These are phyloP conservation scores for Silurus glanis DNA, from an alignment of 2,113 vertebrate genomes.

Conservation along the genomic window DNA sequence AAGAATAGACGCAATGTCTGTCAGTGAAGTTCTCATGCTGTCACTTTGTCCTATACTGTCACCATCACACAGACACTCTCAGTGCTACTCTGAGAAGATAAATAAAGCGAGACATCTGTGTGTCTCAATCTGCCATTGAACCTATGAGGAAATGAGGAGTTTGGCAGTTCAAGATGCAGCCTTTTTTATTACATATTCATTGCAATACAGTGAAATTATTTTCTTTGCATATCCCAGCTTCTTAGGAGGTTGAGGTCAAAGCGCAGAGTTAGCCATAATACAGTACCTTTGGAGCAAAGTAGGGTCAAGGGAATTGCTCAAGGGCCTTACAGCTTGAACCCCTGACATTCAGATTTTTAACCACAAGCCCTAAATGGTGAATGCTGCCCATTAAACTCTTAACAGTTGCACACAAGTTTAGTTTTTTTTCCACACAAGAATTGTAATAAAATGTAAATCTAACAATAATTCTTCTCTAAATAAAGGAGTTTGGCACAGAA, in stretches of 20 bases:
- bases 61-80: not conserved
- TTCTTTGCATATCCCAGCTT: no score
- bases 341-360: no score
- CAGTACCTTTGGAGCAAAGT: no score
- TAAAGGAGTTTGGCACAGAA: not conserved
- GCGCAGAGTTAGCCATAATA: no score
- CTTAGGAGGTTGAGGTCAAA: no score
- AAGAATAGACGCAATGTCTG: not conserved
- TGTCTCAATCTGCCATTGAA: not conserved
- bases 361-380: no score
- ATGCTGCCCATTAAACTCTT: not conserved
- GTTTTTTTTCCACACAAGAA: not conserved
- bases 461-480: not conserved
- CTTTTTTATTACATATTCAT: no score
- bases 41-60: not conserved
- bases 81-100: not conserved
- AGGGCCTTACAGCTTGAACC: no score
- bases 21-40: constrained; percentile 19
- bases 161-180: not conserved
- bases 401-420: not conserved
- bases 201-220: no score
- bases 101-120: not conserved
- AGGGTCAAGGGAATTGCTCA: no score
- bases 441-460: not conserved
- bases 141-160: constrained; percentile 8